These are phyloP conservation scores for Patiria pectinifera DNA, from an alignment of 53 echinoderm and acorn worm genomes.

Conservation along the genomic window DNA sequence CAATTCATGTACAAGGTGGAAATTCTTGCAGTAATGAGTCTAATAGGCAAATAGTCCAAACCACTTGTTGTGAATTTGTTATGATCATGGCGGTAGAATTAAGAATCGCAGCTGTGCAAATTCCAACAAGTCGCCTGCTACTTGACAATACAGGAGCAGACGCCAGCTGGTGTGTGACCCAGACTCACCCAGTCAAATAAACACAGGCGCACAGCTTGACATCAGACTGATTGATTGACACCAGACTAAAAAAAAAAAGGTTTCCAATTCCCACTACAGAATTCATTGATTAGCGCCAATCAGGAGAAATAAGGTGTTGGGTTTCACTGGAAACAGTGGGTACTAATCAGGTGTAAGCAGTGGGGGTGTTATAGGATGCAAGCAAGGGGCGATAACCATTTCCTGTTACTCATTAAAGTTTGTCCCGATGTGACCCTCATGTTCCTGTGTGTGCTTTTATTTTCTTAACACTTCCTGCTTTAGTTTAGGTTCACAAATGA, in stretches of 20 bases:
- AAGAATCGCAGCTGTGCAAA: too few species aligned
- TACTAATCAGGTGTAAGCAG: background rate
- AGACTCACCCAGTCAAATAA: constrained; percentile 2
- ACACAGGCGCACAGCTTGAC: background rate
- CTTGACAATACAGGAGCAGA: background rate
- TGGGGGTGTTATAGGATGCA: background rate
- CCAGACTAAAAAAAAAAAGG: background rate
- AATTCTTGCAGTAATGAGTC: too few species aligned
- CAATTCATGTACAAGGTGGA: too few species aligned
- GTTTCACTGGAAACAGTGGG: background rate
- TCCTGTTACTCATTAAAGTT: background rate
- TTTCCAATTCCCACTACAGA: background rate
- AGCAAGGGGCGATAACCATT: background rate
- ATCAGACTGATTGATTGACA: background rate
- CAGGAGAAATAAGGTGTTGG: background rate
- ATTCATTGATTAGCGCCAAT: background rate
- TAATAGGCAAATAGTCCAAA: too few species aligned
- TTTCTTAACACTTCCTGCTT: too few species aligned
- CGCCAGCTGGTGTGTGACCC: background rate
- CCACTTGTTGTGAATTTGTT: too few species aligned
- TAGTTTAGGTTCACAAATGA: too few species aligned
- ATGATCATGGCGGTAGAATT: too few species aligned
- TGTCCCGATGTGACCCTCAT: background rate
- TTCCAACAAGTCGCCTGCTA: too few species aligned
- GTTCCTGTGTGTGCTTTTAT: too few species aligned